phyloP scores from a whole-genome alignment of 2,113 vertebrate species.

The Tetraodon nigroviridis region DNA sequence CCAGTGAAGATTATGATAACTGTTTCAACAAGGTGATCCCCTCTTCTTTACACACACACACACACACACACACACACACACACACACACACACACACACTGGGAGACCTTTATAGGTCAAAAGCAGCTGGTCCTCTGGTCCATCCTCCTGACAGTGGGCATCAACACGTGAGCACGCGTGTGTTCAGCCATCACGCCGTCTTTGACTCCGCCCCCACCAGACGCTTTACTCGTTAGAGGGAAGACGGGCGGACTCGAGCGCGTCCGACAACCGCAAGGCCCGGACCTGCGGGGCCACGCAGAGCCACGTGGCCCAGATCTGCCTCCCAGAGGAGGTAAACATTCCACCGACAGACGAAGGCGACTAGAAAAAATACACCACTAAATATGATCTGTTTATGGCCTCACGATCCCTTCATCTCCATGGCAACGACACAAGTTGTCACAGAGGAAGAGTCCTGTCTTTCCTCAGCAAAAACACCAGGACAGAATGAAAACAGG shows the following conservation, averaged over 20 bases:
- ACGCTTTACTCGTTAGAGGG: constrained; percentile 76
- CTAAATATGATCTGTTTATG: too few relatives aligned
- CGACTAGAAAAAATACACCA: too few relatives aligned
- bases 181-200: constrained; percentile 56
- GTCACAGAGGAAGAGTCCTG: too few relatives aligned
- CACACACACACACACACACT: constrained; percentile 28
- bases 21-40: constrained; percentile 57
- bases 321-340: too few relatives aligned
- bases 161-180: constrained; percentile 25
- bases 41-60: constrained; percentile 15
- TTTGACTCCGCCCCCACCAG: constrained; percentile 53
- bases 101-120: constrained; percentile 73
- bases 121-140: constrained; percentile 64
- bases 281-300: background rate
- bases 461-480: too few relatives aligned
- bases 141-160: constrained; percentile 39
- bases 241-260: constrained; percentile 59
- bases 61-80: constrained; percentile 11
- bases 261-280: constrained; percentile 62
- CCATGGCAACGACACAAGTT: too few relatives aligned
- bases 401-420: too few relatives aligned
- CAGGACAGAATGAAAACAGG: too few relatives aligned
- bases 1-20: constrained; percentile 63
- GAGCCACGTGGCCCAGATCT: background rate
- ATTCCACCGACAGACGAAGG: too few relatives aligned